Evolutionary conservation across 2,888 invertebrate genomes (phyloP), one percentile per base, ranked within the genome.

Genomic region (Eupithecia vulgata): DNA sequence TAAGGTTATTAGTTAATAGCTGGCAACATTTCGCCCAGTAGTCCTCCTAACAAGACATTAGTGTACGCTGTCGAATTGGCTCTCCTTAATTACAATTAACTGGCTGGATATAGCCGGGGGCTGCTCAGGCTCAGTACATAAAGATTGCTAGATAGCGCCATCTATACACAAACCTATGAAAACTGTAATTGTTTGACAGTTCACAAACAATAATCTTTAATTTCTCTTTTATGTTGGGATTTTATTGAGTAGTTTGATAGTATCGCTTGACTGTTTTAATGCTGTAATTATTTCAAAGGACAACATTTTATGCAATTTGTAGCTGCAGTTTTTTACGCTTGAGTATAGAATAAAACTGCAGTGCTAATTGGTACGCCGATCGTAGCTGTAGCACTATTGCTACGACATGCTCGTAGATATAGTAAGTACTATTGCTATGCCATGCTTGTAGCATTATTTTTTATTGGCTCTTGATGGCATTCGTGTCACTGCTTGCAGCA

Each of bases 31-130:
- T 75, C 37, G 74, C 45, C 59, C 70, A 74, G 79, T 78, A 80
- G 80, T 77, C 69, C 68, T 73, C 59, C 76, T 86, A 87, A 85
- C 87, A 81, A 87, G 85, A 84, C 85, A 87, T 89, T 88, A 88
- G 86, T 83, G 76, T 80, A 79, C 84, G 84, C 81, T 85, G 84
- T 88, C 86, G 88, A 90, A 91, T 90, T 91, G 90, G 82, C 84
- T 85, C 85, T 82, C 83, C 88, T 89, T 88, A 88, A 90, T 90
- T 89, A 90, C 86, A 90, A 90, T 90, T 91, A 90, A 90, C 86
- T 83, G 83, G 83, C 84, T 81, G 85, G 87, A 85, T 85, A 87
- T 84, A 84, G 87, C 88, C 87, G 76, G 76, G 76, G 83, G 86
- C 84, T 80, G 84, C 82, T 67, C 45, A 69, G 42, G 6, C 67